Percentiles rank a stretch among this genome's conserved stretches.
Conservation (phyloP, 2,888 invertebrate species). For the Galerucella nymphaeae region DNA sequence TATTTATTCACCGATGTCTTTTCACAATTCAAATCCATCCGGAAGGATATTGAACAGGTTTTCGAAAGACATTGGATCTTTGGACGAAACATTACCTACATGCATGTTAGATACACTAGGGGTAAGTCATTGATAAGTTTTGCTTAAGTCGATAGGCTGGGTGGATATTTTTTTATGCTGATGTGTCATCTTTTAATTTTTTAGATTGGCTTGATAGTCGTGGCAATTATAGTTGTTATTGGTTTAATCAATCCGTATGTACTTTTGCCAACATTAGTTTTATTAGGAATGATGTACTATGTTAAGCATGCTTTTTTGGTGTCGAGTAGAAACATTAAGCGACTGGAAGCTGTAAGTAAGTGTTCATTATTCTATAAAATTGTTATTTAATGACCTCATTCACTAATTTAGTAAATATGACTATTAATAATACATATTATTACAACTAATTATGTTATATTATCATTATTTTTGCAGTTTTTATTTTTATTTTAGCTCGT, state of each 20-base stretch:
- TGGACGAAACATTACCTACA: constrained; percentile 66
- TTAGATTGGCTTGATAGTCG: constrained; percentile 48
- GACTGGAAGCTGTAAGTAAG: constrained; percentile 76
- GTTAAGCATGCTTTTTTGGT: constrained; percentile 74
- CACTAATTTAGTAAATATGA: no score
- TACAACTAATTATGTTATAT: background rate
- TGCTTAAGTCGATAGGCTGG: no score
- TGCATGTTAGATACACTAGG: constrained; percentile 65
- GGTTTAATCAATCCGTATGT: constrained; percentile 76
- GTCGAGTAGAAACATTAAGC: constrained; percentile 78
- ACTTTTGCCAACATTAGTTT: constrained; percentile 71
- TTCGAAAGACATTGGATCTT: constrained; percentile 73
- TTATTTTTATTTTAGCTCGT: constrained; percentile 70
- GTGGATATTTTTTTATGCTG: no score
- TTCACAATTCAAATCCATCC: constrained; percentile 75
- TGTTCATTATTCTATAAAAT: constrained; percentile 37
- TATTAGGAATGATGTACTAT: constrained; percentile 73
- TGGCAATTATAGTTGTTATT: constrained; percentile 70
- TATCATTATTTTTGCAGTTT: constrained; percentile 5
- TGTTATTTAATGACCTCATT: no score
- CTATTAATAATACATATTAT: no score
- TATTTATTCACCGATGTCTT: constrained; percentile 71
- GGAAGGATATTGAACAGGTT: constrained; percentile 75
- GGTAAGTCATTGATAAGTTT: constrained; percentile 34
- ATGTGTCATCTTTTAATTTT: background rate